A percentile compares a stretch with the other conserved stretches of the same genome.
Conservation (phyloP, 23 tunicate species). For the Trididemnum nubilum region DNA sequence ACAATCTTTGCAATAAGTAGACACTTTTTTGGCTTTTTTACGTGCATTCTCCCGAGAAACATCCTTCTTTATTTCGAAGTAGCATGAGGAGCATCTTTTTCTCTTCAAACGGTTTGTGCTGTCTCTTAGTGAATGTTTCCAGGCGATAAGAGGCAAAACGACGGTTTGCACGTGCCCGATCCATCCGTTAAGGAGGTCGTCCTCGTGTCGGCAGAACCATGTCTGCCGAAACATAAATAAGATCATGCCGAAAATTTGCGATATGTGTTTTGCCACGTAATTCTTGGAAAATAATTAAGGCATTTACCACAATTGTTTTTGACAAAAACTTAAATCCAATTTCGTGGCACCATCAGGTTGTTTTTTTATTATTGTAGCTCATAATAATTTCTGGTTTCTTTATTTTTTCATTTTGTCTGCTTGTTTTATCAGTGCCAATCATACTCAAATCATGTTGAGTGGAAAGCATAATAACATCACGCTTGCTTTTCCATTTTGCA, state of each 20-base stretch:
- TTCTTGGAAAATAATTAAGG: conserved; percentile 12
- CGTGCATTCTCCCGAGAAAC: not conserved
- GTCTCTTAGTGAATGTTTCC: not conserved
- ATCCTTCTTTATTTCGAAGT: conserved; percentile 12
- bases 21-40: conserved; percentile 8
- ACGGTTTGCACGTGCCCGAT: too few relatives aligned
- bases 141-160: too few relatives aligned
- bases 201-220: too few relatives aligned
- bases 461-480: conserved; percentile 4
- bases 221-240: conserved; percentile 8
- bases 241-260: conserved; percentile 18
- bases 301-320: not conserved
- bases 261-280: not conserved
- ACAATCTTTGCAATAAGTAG: not conserved
- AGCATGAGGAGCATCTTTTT: conserved; percentile 16
- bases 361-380: conserved; percentile 11
- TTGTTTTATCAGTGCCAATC: conserved; percentile 9
- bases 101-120: not conserved
- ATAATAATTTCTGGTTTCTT: conserved; percentile 6
- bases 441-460: conserved; percentile 14
- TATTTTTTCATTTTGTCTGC: conserved; percentile 7
- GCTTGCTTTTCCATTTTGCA: conserved; percentile 25
- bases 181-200: too few relatives aligned
- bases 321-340: not conserved
- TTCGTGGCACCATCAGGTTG: conserved; percentile 17